These are phyloP conservation scores for Stichopus chloronotus DNA, from an alignment of 35 echinoderm and acorn worm genomes.

Conservation along the genomic window DNA sequence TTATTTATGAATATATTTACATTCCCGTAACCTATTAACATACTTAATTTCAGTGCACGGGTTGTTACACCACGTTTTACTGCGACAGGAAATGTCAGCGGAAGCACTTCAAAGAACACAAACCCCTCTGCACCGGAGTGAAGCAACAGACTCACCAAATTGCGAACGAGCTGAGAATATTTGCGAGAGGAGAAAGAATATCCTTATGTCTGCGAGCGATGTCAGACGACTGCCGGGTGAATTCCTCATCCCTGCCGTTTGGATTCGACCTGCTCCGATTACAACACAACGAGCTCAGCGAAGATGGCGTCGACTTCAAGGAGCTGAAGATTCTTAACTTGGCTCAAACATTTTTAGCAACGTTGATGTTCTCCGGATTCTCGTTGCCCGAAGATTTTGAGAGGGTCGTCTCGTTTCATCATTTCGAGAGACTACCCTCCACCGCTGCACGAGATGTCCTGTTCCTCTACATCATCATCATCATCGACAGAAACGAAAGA, in stretches of 20 bases:
- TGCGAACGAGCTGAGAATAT: conserved; percentile 25
- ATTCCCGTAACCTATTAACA: background rate
- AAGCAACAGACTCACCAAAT: background rate
- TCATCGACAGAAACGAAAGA: too few species aligned
- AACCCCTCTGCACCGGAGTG: background rate
- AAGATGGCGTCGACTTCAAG: background rate
- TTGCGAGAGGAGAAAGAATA: background rate
- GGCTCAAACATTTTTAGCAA: background rate
- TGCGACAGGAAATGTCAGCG: conserved; percentile 25
- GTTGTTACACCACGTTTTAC: background rate
- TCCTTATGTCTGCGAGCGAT: background rate
- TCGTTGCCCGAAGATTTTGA: conserved; percentile 9
- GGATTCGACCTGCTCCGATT: conserved; percentile 1
- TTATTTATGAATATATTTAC: background rate
- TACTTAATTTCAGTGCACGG: background rate
- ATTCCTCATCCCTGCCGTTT: conserved; percentile 19
- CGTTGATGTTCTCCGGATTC: conserved; percentile 13
- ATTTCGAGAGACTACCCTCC: background rate
- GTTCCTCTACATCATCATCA: conserved; percentile 36
- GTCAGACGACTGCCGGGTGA: background rate
- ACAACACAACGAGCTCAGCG: background rate
- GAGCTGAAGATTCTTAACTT: conserved; percentile 17
- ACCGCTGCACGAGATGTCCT: conserved; percentile 18
- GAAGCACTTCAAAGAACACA: conserved; percentile 36
- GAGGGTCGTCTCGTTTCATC: background rate